Evolutionary conservation across 1,140 invertebrate species (phyloP).

Genomic region (Drosophila repletoides): DNA sequence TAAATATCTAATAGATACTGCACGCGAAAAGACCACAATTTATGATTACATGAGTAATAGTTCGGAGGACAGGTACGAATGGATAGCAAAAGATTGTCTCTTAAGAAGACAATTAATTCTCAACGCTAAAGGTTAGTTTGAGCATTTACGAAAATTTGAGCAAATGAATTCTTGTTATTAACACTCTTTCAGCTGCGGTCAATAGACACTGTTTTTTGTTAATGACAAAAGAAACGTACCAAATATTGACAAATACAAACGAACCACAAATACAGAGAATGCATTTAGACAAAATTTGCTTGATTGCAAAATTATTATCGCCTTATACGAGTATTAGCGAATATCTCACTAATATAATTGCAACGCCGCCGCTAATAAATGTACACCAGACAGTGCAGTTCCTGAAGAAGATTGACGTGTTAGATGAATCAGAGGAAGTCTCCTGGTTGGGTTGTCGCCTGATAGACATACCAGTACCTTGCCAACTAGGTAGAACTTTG

Average conservation of each 20-base stretch:
- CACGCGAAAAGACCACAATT: constrained; percentile 19
- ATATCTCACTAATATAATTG: constrained; percentile 57
- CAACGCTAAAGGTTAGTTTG: constrained; percentile 28
- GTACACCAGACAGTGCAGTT: constrained; percentile 90
- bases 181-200: background rate
- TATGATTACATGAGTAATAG: constrained; percentile 31
- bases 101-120: constrained; percentile 25
- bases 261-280: constrained; percentile 45
- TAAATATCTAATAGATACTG: constrained; percentile 68
- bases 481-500: constrained; percentile 95
- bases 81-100: constrained; percentile 58
- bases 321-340: constrained; percentile 56
- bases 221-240: constrained; percentile 31
- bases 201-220: constrained; percentile 63
- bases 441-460: constrained; percentile 93
- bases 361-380: constrained; percentile 88
- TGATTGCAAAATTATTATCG: constrained; percentile 58
- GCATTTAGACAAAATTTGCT: constrained; percentile 63
- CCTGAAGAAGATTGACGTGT: constrained; percentile 93
- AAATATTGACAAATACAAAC: constrained; percentile 20
- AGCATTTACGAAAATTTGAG: too few relatives aligned
- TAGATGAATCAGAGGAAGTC: constrained; percentile 92
- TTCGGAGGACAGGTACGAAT: constrained; percentile 51
- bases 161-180: background rate
- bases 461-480: constrained; percentile 94